These are phyloP conservation scores for Plecotus auritus DNA, from an alignment of 2,113 vertebrate species.

Conservation along the genomic window DNA sequence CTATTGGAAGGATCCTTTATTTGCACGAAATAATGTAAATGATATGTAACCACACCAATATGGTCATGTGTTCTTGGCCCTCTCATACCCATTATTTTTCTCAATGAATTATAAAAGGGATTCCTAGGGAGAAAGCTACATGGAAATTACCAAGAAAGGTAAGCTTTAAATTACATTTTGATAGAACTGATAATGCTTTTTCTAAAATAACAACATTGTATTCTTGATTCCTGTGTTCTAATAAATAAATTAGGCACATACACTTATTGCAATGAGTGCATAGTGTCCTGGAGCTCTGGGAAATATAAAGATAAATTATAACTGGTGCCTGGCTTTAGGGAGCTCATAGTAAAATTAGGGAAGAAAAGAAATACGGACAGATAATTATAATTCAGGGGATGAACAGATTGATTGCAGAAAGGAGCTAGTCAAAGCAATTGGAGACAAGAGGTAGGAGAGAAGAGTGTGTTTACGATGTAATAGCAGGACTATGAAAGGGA, in stretches of 20 bases:
- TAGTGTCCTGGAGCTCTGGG: neutral
- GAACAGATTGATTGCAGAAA: neutral
- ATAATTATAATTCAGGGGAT: neutral
- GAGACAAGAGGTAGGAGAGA: neutral
- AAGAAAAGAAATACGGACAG: neutral
- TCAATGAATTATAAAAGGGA: neutral
- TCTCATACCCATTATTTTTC: neutral
- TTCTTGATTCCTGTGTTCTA: neutral
- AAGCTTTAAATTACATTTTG: neutral
- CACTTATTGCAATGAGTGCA: neutral
- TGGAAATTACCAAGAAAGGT: neutral
- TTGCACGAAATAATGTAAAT: neutral
- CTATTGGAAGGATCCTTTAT: neutral
- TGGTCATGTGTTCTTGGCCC: neutral
- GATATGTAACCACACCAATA: neutral
- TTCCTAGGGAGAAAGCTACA: neutral
- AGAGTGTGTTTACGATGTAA: neutral
- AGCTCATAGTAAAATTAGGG: neutral
- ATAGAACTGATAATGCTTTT: neutral
- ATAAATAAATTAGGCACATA: neutral
- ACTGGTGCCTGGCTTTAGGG: neutral
- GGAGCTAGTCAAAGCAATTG: neutral
- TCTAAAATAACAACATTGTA: neutral
- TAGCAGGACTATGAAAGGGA: neutral
- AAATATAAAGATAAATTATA: neutral